phyloP scores from a whole-genome alignment of 2,113 vertebrate genomes.

The Paedocypris sp. region DNA sequence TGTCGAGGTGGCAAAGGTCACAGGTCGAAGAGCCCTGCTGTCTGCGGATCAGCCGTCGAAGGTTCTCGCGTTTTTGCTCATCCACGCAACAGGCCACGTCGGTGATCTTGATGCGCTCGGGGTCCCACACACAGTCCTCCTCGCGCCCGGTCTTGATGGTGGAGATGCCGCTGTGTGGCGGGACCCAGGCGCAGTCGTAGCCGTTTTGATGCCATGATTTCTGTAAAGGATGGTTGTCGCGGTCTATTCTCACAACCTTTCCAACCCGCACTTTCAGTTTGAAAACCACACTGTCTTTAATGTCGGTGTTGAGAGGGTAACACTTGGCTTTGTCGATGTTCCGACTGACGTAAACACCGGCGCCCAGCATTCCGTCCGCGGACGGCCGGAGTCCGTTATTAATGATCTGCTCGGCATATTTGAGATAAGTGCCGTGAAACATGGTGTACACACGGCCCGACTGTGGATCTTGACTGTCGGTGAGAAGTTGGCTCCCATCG shows the following conservation, averaged over 20 bases:
- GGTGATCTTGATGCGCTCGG: slow-evolving; percentile 29
- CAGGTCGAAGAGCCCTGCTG: not conserved
- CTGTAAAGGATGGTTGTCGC: slow-evolving; percentile 33
- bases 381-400: slow-evolving; percentile 33
- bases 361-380: slow-evolving; percentile 33
- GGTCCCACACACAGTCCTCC: slow-evolving; percentile 47
- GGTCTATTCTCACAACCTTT: slow-evolving; percentile 43
- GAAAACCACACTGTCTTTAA: slow-evolving; percentile 31
- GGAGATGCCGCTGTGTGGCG: slow-evolving; percentile 25
- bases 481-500: slow-evolving; percentile 16
- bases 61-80: not conserved
- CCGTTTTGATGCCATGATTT: slow-evolving; percentile 35
- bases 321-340: slow-evolving; percentile 42
- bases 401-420: slow-evolving; percentile 26
- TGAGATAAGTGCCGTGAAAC: slow-evolving; percentile 39
- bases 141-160: slow-evolving; percentile 36
- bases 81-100: slow-evolving; percentile 37
- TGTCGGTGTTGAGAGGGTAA: slow-evolving; percentile 33
- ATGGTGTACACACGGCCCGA: slow-evolving; percentile 31
- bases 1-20: not conserved
- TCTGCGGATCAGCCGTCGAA: slow-evolving; percentile 18
- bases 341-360: slow-evolving; percentile 42
- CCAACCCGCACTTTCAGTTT: slow-evolving; percentile 39
- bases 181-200: slow-evolving; percentile 43
- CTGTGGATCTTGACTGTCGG: slow-evolving; percentile 13